A percentile compares a stretch with the other conserved stretches of the same genome.
Conservation (phyloP, 2,888 invertebrate species). For the Furcula furcula region DNA sequence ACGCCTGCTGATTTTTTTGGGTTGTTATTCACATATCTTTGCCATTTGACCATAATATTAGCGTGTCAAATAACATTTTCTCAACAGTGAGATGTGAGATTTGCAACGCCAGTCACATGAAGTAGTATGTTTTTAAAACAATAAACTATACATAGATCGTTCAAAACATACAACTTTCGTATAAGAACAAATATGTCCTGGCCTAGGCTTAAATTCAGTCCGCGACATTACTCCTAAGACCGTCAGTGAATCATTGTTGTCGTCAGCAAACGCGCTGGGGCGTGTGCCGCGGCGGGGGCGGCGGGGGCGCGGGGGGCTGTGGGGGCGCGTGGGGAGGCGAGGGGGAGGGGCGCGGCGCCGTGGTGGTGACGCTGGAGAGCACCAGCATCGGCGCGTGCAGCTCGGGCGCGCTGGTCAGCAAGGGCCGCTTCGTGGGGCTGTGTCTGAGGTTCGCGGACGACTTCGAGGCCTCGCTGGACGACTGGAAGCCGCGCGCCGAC, state of each 20-base stretch:
- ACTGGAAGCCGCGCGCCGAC: conserved; percentile 96
- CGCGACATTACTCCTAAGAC: too few species aligned
- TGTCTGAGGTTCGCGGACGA: conserved; percentile 98
- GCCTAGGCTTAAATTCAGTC: too few species aligned
- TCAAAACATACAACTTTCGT: too few species aligned
- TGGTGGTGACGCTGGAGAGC: conserved; percentile 97
- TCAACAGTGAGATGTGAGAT: too few species aligned
- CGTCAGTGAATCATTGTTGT: not conserved
- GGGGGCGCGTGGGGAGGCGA: conserved; percentile 82
- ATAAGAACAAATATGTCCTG: too few species aligned
- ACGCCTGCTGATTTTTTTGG: too few species aligned
- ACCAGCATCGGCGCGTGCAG: conserved; percentile 97
- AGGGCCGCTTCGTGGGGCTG: conserved; percentile 92
- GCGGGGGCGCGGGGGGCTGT: conserved; percentile 81
- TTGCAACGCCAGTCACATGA: too few species aligned
- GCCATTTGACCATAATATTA: too few species aligned
- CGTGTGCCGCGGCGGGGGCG: conserved; percentile 16
- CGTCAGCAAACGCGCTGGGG: conserved; percentile 31
- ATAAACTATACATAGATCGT: too few species aligned
- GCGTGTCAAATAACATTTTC: too few species aligned
- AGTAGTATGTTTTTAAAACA: too few species aligned
- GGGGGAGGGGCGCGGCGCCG: conserved; percentile 92
- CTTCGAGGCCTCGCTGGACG: conserved; percentile 97
- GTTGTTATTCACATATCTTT: too few species aligned
- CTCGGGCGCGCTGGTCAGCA: conserved; percentile 93